phyloP scores from a whole-genome alignment of 2,113 vertebrate species.

The Oreamnos americanus region DNA sequence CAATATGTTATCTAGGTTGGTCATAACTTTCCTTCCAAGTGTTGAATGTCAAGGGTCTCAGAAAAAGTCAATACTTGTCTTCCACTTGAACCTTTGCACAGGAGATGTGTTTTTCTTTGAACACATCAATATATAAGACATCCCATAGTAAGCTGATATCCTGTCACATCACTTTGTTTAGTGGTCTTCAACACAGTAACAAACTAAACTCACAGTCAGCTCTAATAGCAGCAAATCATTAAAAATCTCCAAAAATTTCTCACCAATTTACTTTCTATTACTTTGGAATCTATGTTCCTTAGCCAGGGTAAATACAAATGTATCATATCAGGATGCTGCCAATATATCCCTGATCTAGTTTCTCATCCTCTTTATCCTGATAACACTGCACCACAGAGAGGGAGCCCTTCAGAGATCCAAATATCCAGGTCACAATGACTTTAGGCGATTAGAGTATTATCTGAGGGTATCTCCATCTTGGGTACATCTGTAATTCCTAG shows the following conservation, averaged over 20 bases:
- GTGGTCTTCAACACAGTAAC: not conserved
- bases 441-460: not conserved
- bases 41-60: not conserved
- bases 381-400: not conserved
- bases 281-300: not conserved
- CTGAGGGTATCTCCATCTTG: not conserved
- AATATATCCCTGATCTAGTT: not conserved
- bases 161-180: not conserved
- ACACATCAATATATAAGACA: not conserved
- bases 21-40: no score
- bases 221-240: rapidly evolving
- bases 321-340: not conserved
- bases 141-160: not conserved
- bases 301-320: not conserved
- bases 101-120: not conserved
- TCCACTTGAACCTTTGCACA: not conserved
- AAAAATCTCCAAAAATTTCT: not conserved
- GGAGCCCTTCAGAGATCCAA: not conserved
- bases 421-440: not conserved
- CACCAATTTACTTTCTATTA: not conserved
- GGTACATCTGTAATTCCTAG: not conserved
- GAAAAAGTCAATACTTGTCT: not conserved
- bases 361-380: not conserved
- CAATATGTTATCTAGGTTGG: no score
- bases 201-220: not conserved